Evolutionary conservation across 2,888 invertebrate species (phyloP).

Genomic region (Melanargia galathea): DNA sequence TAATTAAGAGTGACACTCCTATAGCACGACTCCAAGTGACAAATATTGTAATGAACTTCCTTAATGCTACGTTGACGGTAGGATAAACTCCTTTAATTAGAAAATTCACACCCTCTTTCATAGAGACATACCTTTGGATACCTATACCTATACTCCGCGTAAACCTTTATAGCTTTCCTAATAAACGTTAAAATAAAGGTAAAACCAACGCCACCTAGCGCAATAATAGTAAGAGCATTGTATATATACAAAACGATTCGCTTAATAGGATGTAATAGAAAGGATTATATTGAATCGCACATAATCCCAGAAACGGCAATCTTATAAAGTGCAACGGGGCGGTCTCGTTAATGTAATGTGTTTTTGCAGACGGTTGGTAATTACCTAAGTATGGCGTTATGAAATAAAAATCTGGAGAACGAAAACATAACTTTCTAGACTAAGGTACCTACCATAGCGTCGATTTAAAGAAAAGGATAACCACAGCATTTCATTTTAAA

Average conservation of each 20-base stretch:
- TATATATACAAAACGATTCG: constrained; percentile 20
- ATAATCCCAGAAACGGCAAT: constrained; percentile 21
- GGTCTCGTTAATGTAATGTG: constrained; percentile 44
- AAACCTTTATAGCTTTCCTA: constrained; percentile 7
- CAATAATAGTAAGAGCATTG: constrained; percentile 7
- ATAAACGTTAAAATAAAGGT: constrained; percentile 12
- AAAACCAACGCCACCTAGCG: not conserved
- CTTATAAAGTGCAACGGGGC: constrained; percentile 32
- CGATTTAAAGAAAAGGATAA: too few species aligned
- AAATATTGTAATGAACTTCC: constrained; percentile 3
- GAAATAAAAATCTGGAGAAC: not conserved
- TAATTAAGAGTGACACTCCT: constrained; percentile 11
- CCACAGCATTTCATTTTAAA: too few species aligned
- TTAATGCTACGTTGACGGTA: not conserved
- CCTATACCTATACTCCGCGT: not conserved
- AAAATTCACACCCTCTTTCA: constrained; percentile 13
- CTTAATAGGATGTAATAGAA: constrained; percentile 23
- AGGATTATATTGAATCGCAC: constrained; percentile 25
- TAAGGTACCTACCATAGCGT: too few species aligned
- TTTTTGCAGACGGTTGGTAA: constrained; percentile 21
- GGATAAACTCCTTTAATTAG: not conserved
- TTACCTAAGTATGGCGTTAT: constrained; percentile 2
- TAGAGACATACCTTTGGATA: not conserved
- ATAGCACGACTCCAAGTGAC: not conserved
- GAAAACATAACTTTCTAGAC: too few species aligned